Conservation (phyloP, 2,888 invertebrate genomes). For the Lasioglossum calceatum region DNA sequence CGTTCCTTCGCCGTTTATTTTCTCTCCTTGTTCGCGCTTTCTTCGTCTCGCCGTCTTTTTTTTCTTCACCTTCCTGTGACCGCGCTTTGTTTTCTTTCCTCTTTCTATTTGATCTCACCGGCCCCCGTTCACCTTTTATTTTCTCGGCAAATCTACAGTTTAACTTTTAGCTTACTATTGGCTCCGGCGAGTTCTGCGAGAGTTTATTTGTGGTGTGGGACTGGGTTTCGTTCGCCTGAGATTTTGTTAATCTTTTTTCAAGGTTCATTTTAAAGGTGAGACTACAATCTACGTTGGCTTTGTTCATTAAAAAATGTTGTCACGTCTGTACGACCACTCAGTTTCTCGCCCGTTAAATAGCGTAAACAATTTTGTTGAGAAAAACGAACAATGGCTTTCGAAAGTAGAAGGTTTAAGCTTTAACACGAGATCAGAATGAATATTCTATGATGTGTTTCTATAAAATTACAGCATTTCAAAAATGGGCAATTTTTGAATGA, state of each 20-base stretch:
- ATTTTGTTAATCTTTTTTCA: background rate
- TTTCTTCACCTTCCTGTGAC: background rate
- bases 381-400: background rate
- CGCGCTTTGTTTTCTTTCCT: constrained; percentile 3
- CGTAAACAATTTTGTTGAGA: background rate
- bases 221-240: background rate
- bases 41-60: background rate
- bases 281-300: too few species aligned
- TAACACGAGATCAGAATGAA: background rate
- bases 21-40: constrained; percentile 1
- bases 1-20: constrained; percentile 16
- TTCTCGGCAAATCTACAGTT: background rate
- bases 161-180: background rate
- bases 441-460: background rate
- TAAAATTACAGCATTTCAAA: background rate
- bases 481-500: background rate
- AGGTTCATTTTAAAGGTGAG: too few species aligned
- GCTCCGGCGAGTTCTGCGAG: background rate
- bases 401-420: too few species aligned
- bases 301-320: background rate
- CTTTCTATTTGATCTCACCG: background rate
- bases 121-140: background rate
- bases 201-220: background rate
- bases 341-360: background rate
- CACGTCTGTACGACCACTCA: too few species aligned